Base-by-base conservation (phyloP, 2,113 vertebrate genomes). In the Pituophis catenifer region DNA sequence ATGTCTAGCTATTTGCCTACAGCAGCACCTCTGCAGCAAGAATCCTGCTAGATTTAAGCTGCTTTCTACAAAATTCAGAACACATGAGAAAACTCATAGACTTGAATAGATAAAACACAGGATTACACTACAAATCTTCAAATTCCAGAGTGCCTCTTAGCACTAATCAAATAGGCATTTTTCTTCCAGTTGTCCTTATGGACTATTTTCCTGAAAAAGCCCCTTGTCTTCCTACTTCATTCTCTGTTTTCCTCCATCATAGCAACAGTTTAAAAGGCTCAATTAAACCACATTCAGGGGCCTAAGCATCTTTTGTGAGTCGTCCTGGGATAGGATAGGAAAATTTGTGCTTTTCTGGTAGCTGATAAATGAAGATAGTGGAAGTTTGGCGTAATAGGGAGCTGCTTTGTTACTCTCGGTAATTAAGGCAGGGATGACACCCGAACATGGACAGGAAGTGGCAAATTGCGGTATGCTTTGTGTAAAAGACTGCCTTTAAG, bases 341-440 rank as follows among this genome's bases (percentile, higher is more conserved):
- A 89, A 92, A 65, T n/a, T 54, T 58, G 17, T 91, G 70, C 94
- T 93, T 92, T 93, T 93, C 94, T 95, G 65, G 59, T 90, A 89
- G 91, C 87, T 89, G 86, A 89, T 88, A 95, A 95, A 96, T 86
- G 33, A 93, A 95, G 89, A 89, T 55, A 52, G 94, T 95, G 48
- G 93, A 57, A 96, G 90, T 96, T 92, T 92, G 93, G 94, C 96
- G 95, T 95, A 97, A 97, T 93, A 95, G 96, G 96, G 97, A 97
- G 97, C 97, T 97, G 97, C 97, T 97, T 98, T 98, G 98, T 98
- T 98, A 98, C 98, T 97, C 97, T 97, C 96, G 12, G 98, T 98
- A 98, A 99, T 99, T 99, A 99, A 98, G 98, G 97, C 97, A 96
- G 97, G 98, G 98, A 97, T 98, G 97, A 98, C 98, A 98, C 98